Evolutionary conservation across 2,113 vertebrate genomes (phyloP), one percentile per base, ranked within the genome.

Genomic region (Nycticebus coucang): DNA sequence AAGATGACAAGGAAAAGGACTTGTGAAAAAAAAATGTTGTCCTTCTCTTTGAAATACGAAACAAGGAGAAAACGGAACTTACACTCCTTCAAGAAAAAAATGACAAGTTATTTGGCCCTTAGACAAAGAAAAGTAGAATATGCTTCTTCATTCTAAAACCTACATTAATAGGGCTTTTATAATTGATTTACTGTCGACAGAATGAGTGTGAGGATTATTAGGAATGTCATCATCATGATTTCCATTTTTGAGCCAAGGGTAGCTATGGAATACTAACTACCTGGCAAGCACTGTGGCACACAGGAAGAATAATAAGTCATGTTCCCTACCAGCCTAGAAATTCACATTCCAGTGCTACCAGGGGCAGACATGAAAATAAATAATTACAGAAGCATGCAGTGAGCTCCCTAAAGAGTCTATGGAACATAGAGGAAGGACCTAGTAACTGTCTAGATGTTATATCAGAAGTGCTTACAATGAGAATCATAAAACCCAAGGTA

Each of bases 231-330:
- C 95, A 22, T 83, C 24, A 1, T 41, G 50, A 93, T 93, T 88
- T 92, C 93, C 30, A 3, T 91, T 79, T 86, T 85, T 85, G 87
- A 88, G 35, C 68, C 60, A 91, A 94, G 81, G 74, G 62, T 86
- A 94, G 74, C 87, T 64, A 24, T 28, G 33, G 89, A 94, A 91
- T 94, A 78, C 95, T 84, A 91, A 95, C 59, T 64, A 33, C 59
- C 50, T 75, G 59, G 66, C 88, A 64, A 81, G 66, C 72, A 21
- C 88, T 14, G 4, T 74, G 60, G 72, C 81, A 57, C 77, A 50
- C 64, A 0, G 69, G 60, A 74, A 92, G 77, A 79, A 88, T 81
- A 87, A 69, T 66, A 71, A 93, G 59, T 71, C 75, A 28, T 17
- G 55, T 45, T 96, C 66, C 18, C 80, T 84, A 37, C 87, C 72